A percentile compares a stretch with the other conserved stretches of the same genome.
These are phyloP conservation scores for Benthochromis sp. DNA, from an alignment of 2,113 vertebrate species.

Conservation along the genomic window DNA sequence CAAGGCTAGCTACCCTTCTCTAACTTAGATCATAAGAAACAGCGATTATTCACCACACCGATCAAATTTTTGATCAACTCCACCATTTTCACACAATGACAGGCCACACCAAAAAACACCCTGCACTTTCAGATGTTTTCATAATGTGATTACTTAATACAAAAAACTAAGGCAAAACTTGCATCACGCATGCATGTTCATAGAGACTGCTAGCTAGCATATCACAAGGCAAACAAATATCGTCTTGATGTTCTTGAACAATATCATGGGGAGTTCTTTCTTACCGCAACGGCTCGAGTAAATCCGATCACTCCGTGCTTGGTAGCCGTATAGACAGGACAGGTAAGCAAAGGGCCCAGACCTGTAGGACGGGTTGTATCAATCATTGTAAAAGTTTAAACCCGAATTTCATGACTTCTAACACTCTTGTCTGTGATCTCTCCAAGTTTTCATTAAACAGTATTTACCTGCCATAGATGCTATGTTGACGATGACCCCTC, in stretches of 20 bases:
- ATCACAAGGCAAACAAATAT: background rate
- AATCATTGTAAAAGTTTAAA: background rate
- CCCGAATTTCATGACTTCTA: background rate
- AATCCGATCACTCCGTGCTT: constrained; percentile 69
- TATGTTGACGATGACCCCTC: constrained; percentile 67
- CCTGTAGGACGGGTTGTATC: constrained; percentile 24
- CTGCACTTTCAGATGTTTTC: background rate
- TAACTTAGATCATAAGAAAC: background rate
- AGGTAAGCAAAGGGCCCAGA: constrained; percentile 20
- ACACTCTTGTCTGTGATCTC: background rate
- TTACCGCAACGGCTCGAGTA: constrained; percentile 64
- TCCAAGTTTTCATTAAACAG: background rate
- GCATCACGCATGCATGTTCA: rapidly evolving
- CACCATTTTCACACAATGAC: background rate
- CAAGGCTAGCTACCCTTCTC: background rate
- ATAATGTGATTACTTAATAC: background rate
- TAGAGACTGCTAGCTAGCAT: background rate
- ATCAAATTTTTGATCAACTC: background rate
- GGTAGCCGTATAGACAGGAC: constrained; percentile 69
- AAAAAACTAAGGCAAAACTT: background rate
- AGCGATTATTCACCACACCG: background rate
- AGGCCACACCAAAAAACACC: background rate
- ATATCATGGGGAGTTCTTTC: background rate
- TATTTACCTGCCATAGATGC: constrained; percentile 62
- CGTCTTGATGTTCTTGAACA: background rate